Evolutionary conservation across 2,797 vertebrate genomes (phyloP).

Genomic region (Glossophaga mutica): DNA sequence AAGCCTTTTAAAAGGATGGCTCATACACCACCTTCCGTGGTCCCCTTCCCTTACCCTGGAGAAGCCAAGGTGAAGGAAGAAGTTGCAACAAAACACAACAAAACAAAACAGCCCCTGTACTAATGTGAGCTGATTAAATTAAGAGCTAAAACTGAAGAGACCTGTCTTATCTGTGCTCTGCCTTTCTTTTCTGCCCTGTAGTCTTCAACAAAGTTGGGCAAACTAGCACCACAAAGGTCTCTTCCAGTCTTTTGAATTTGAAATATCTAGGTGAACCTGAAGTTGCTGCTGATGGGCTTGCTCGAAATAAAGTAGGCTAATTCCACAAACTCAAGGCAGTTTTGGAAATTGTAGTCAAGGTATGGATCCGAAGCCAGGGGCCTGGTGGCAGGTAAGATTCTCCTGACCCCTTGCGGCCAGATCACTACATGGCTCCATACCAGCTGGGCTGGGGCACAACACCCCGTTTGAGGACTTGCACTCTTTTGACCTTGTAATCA

Average conservation of each 20-base stretch:
- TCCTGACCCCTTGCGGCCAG: not conserved
- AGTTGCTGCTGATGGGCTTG: not conserved
- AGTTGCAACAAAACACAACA: not conserved
- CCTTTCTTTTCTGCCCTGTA: not conserved
- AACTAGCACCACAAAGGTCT: not conserved
- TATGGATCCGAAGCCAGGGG: not conserved
- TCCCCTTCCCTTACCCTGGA: not conserved
- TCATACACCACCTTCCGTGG: not conserved
- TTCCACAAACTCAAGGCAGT: not conserved
- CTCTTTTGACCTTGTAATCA: not conserved
- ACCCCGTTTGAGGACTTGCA: not conserved
- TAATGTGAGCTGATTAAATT: not conserved
- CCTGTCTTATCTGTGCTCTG: accelerated
- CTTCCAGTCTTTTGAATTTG: not conserved
- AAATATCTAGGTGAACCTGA: not conserved
- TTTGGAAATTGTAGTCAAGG: not conserved
- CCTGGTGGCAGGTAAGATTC: not conserved
- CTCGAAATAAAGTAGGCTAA: not conserved
- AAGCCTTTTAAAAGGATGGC: not conserved
- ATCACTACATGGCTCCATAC: not conserved
- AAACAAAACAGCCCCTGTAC: not conserved
- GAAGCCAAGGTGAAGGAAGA: not conserved
- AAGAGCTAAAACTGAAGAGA: not conserved
- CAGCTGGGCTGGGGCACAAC: not conserved
- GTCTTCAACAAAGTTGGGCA: not conserved